phyloP scores from a whole-genome alignment of 1,140 invertebrate genomes.

The Melipona quadrifasciata region DNA sequence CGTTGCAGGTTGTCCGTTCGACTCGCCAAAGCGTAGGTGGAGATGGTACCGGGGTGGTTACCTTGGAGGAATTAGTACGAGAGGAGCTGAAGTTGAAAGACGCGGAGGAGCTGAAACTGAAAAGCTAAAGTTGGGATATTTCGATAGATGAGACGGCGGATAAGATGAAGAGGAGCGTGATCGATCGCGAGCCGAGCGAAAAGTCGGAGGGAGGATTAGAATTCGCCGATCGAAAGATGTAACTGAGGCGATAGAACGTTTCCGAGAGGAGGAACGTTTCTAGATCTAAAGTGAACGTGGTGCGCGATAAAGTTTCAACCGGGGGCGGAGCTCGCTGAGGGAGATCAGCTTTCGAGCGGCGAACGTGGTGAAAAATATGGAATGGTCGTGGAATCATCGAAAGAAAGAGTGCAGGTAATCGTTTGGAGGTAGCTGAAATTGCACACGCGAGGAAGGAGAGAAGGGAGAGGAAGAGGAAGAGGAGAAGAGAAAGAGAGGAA shows the following conservation, averaged over 20 bases:
- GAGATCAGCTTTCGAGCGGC: slow-evolving; percentile 17
- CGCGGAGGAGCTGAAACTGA: no score
- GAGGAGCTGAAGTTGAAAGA: no score
- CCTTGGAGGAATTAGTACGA: no score
- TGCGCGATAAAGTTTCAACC: slow-evolving; percentile 11
- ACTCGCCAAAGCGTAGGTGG: no score
- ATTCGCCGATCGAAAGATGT: slow-evolving; percentile 56
- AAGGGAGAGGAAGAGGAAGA: no score
- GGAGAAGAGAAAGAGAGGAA: no score
- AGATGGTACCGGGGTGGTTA: neutral
- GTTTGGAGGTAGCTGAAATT: slow-evolving; percentile 61
- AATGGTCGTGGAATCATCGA: slow-evolving; percentile 82
- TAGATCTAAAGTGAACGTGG: neutral
- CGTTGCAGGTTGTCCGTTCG: neutral
- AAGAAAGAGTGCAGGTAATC: slow-evolving; percentile 78
- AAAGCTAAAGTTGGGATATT: no score
- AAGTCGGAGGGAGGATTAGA: slow-evolving; percentile 60
- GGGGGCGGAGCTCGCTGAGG: slow-evolving; percentile 15
- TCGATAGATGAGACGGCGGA: no score
- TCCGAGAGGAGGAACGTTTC: neutral
- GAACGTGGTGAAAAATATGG: slow-evolving; percentile 67
- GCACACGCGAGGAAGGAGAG: neutral
- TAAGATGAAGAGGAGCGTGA: slow-evolving; percentile 66
- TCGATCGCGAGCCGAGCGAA: slow-evolving; percentile 45
- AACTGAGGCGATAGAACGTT: slow-evolving; percentile 51